A percentile compares a stretch with the other conserved stretches of the same genome.
These are phyloP conservation scores for Mesoligia furuncula DNA, from an alignment of 2,888 invertebrate species.

Conservation along the genomic window DNA sequence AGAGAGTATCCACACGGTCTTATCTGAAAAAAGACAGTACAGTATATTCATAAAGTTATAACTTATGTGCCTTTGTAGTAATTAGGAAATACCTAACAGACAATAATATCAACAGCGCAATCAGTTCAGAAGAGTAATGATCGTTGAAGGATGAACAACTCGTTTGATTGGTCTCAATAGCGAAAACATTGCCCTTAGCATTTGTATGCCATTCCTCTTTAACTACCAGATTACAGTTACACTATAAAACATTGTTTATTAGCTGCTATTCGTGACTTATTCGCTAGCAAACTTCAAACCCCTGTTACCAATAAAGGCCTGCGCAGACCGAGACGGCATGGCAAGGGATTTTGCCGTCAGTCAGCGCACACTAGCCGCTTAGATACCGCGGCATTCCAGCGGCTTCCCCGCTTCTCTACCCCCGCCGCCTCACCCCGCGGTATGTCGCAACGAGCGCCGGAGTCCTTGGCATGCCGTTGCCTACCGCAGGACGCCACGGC, in stretches of 20 bases:
- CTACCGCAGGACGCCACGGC: too few relatives aligned
- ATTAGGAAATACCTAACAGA: not conserved
- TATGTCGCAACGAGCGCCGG: too few relatives aligned
- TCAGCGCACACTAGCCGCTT: too few relatives aligned
- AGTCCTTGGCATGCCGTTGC: too few relatives aligned
- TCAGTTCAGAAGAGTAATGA: constrained; percentile 36
- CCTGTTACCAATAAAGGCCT: not conserved
- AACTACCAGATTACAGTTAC: constrained; percentile 20
- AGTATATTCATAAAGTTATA: not conserved
- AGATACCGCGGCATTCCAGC: too few relatives aligned
- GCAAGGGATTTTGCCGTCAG: too few relatives aligned
- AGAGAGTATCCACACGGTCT: not conserved
- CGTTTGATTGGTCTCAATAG: constrained; percentile 53
- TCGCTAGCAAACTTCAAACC: not conserved
- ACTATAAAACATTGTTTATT: constrained; percentile 25
- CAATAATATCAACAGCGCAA: constrained; percentile 25
- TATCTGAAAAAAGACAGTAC: not conserved
- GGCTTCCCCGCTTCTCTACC: too few relatives aligned
- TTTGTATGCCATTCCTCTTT: constrained; percentile 31
- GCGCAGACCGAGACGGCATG: too few relatives aligned
- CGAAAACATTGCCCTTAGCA: constrained; percentile 45
- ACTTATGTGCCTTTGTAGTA: not conserved
- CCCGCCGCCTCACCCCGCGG: too few relatives aligned
- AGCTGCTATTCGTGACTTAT: not conserved
- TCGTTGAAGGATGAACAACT: constrained; percentile 40